A percentile compares a stretch with the other conserved stretches of the same genome.
These are phyloP conservation scores for Pituophis catenifer DNA, from an alignment of 2,113 vertebrate genomes.

Conservation along the genomic window DNA sequence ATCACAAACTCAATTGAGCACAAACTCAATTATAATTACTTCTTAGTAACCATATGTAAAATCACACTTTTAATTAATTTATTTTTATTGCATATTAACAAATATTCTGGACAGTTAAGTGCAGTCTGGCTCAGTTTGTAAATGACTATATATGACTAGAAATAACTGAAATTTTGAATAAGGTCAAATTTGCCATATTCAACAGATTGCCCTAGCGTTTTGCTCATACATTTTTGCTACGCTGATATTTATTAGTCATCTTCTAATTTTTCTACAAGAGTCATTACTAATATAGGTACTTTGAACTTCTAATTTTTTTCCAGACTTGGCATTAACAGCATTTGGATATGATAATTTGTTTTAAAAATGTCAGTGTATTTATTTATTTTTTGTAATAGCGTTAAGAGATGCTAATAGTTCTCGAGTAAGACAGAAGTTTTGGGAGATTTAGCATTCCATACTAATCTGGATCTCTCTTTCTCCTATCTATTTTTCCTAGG, in stretches of 20 bases:
- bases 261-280: not conserved
- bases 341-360: not conserved
- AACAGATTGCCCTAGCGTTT: not conserved
- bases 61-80: not conserved
- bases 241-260: not conserved
- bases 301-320: not conserved
- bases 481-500: not conserved
- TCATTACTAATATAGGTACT: not conserved
- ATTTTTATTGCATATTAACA: not conserved
- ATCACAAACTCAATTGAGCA: not conserved
- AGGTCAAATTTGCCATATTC: not conserved
- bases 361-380: not conserved
- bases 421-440: not conserved
- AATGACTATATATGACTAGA: not conserved
- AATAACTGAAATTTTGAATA: not conserved
- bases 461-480: not conserved
- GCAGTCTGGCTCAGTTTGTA: not conserved
- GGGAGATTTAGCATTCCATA: not conserved
- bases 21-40: not conserved
- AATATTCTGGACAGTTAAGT: not conserved
- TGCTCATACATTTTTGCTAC: not conserved
- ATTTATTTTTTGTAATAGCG: not conserved
- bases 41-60: not conserved
- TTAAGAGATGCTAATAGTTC: not conserved
- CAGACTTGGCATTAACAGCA: not conserved